A percentile compares a stretch with the other conserved stretches of the same genome.
phyloP scores from a whole-genome alignment of 1,140 invertebrate genomes.

The Lordiphosa stackelbergi region DNA sequence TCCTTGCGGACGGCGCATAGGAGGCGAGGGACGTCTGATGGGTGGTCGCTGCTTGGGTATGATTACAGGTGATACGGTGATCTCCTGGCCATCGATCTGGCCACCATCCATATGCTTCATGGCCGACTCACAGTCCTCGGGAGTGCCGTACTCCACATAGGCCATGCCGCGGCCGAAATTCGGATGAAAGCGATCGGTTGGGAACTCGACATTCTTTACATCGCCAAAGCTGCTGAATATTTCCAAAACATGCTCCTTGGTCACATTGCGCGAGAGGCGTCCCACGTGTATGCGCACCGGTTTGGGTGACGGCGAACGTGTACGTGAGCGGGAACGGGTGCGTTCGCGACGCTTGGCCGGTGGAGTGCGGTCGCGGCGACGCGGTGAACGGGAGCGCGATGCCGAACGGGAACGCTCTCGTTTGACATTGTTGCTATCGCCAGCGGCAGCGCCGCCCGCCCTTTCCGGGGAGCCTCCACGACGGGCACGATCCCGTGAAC shows the following conservation, averaged over 20 bases:
- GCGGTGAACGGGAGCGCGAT: conserved; percentile 64
- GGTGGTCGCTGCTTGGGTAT: conserved; percentile 84
- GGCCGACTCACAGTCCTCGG: conserved; percentile 97
- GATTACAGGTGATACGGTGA: conserved; percentile 93
- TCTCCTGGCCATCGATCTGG: conserved; percentile 94
- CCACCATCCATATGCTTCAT: conserved; percentile 99
- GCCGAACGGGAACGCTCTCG: conserved; percentile 55
- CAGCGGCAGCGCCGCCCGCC: conserved; percentile 7
- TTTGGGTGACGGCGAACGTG: conserved; percentile 89
- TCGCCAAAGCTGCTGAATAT: conserved; percentile 96
- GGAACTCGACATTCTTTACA: conserved; percentile 93
- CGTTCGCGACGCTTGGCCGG: conserved; percentile 54
- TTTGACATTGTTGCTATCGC: conserved; percentile 52
- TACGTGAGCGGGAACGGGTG: conserved; percentile 84
- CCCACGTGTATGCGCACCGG: conserved; percentile 96
- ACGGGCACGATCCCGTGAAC: conserved; percentile 46
- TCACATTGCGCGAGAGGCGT: conserved; percentile 93
- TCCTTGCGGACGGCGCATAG: conserved; percentile 80
- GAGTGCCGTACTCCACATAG: conserved; percentile 95
- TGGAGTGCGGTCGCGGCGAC: conserved; percentile 63
- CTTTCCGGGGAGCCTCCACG: conserved; percentile 41
- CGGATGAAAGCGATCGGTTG: conserved; percentile 90
- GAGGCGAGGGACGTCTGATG: conserved; percentile 82
- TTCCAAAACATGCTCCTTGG: conserved; percentile 94
- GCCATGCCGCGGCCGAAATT: conserved; percentile 93